phyloP scores from a whole-genome alignment of 2,113 vertebrate genomes.

The Campylorhamphus procurvoides region DNA sequence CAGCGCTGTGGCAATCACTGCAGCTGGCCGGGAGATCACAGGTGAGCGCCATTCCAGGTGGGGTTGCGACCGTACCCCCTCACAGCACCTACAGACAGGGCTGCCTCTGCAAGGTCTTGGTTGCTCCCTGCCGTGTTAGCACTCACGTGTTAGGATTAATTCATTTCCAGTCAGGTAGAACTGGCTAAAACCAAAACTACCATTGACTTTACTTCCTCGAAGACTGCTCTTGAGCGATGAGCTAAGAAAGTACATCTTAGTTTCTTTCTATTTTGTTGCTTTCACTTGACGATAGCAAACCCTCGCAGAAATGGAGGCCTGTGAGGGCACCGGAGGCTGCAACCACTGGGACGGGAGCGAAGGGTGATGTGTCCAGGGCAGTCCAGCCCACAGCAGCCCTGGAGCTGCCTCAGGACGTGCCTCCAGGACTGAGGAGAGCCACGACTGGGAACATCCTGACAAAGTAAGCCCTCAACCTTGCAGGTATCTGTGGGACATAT shows the following conservation, averaged over 20 bases:
- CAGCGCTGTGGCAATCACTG: not conserved
- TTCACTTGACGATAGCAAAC: not conserved
- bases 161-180: not conserved
- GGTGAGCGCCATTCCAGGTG: not conserved
- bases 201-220: not conserved
- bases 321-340: rapidly evolving
- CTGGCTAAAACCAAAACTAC: not conserved
- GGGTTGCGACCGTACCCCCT: rapidly evolving
- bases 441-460: not conserved
- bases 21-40: not conserved
- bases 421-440: not conserved
- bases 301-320: not conserved
- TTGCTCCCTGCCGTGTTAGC: not conserved
- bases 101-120: not conserved
- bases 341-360: too few species aligned
- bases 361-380: not conserved
- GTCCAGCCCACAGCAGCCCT: rapidly evolving
- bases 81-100: rapidly evolving
- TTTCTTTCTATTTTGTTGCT: not conserved
- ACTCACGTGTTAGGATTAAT: not conserved
- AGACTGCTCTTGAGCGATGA: not conserved
- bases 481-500: not conserved
- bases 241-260: not conserved
- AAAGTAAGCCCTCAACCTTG: not conserved
- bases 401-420: not conserved